Percentiles rank a stretch among this genome's conserved stretches.
These are phyloP conservation scores for Artemisiospiza belli DNA, from an alignment of 2,113 vertebrate species.

Conservation along the genomic window DNA sequence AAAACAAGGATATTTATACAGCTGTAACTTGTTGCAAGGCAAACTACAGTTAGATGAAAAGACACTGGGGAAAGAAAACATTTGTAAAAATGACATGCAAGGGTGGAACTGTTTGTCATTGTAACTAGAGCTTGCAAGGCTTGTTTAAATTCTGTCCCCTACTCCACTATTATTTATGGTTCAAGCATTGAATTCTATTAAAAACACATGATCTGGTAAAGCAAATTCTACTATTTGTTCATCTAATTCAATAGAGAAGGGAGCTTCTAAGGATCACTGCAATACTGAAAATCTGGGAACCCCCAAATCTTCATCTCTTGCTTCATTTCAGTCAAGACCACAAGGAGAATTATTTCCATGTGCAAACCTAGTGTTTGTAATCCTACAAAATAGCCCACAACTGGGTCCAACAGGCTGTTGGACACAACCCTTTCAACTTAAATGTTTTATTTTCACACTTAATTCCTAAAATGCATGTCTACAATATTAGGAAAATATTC, in stretches of 20 bases:
- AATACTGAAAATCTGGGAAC: not conserved
- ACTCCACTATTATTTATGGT: conserved; percentile 52
- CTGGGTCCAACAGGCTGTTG: not conserved
- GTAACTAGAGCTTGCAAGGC: conserved; percentile 52
- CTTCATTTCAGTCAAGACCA: not conserved
- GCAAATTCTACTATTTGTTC: conserved; percentile 26
- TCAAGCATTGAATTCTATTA: conserved; percentile 30
- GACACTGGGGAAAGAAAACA: conserved; percentile 54
- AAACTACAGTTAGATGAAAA: conserved; percentile 72
- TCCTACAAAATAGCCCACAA: not conserved
- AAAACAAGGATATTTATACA: conserved; percentile 75
- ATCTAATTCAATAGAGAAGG: not conserved
- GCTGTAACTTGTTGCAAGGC: conserved; percentile 66
- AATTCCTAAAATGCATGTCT: not conserved
- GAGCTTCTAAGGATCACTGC: not conserved
- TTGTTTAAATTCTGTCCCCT: conserved; percentile 59
- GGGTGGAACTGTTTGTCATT: conserved; percentile 59
- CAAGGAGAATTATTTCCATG: not conserved
- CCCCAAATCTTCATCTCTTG: not conserved
- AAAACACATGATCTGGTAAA: conserved; percentile 26
- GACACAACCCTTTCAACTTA: not conserved
- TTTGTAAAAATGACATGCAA: conserved; percentile 66
- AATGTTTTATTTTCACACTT: not conserved
- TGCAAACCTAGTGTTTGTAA: not conserved
- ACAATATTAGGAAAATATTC: not conserved